Conservation (phyloP, 2,113 vertebrate genomes). For the Glaucidium brasilianum region DNA sequence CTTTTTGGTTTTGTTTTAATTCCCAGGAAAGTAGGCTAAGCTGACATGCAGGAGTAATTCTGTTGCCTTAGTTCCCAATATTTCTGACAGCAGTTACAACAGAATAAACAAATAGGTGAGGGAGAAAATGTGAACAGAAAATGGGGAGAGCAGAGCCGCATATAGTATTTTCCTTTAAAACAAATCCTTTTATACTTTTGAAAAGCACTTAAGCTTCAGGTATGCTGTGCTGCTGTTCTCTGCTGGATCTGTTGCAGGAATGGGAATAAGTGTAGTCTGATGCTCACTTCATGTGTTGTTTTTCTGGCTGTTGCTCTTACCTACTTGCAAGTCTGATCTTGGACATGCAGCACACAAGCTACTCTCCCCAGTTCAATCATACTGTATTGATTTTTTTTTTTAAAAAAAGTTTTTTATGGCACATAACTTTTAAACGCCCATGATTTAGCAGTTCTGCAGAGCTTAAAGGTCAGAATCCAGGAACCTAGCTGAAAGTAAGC, state of each 20-base stretch:
- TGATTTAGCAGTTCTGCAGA: neutral
- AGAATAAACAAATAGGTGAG: slow-evolving; percentile 25
- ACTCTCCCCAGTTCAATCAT: neutral
- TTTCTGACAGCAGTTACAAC: neutral
- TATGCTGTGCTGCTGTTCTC: neutral
- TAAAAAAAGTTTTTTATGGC: neutral
- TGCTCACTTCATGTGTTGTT: neutral
- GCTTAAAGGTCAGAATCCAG: neutral
- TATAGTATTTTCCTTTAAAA: neutral
- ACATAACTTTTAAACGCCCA: neutral
- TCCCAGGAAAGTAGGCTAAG: neutral
- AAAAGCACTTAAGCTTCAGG: slow-evolving; percentile 14
- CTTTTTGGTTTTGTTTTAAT: neutral
- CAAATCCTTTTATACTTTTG: neutral
- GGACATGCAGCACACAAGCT: neutral
- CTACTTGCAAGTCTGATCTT: neutral
- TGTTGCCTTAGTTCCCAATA: slow-evolving; percentile 1
- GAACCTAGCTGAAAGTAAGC: neutral
- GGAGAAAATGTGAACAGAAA: neutral
- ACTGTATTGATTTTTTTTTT: neutral
- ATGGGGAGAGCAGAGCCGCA: neutral
- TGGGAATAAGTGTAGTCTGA: neutral
- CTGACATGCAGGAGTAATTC: slow-evolving; percentile 3
- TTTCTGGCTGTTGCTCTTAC: neutral
- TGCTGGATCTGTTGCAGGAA: neutral